Conservation (phyloP, 2,797 vertebrate genomes). For the Peromyscus eremicus region DNA sequence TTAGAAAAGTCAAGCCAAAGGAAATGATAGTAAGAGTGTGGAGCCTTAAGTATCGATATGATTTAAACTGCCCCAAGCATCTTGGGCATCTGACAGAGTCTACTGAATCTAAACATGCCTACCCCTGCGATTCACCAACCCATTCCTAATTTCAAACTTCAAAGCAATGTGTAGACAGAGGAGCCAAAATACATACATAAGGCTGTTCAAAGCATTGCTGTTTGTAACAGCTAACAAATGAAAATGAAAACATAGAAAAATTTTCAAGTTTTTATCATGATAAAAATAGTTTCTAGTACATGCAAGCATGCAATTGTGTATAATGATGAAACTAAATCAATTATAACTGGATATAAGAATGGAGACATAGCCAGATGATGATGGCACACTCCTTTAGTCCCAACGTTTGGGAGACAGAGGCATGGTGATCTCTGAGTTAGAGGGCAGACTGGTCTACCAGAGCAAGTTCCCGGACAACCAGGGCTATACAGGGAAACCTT, state of each 20-base stretch:
- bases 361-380: background rate
- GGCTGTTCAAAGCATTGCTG: too few relatives aligned
- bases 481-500: too few relatives aligned
- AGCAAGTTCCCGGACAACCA: too few relatives aligned
- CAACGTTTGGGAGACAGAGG: too few relatives aligned
- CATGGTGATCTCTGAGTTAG: too few relatives aligned
- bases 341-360: background rate
- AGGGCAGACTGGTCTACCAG: too few relatives aligned
- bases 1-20: background rate
- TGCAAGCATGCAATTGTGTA: rapidly evolving
- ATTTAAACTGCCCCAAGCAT: background rate
- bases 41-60: background rate
- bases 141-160: background rate
- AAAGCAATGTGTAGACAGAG: background rate
- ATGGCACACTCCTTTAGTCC: too few relatives aligned
- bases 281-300: background rate
- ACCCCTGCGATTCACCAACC: too few relatives aligned
- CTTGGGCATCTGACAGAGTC: background rate
- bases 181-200: background rate
- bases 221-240: background rate
- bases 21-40: background rate
- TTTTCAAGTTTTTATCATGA: background rate
- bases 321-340: background rate
- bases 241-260: background rate
- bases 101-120: background rate